Conservation (phyloP, 2,113 vertebrate genomes). For the Clarias magur region DNA sequence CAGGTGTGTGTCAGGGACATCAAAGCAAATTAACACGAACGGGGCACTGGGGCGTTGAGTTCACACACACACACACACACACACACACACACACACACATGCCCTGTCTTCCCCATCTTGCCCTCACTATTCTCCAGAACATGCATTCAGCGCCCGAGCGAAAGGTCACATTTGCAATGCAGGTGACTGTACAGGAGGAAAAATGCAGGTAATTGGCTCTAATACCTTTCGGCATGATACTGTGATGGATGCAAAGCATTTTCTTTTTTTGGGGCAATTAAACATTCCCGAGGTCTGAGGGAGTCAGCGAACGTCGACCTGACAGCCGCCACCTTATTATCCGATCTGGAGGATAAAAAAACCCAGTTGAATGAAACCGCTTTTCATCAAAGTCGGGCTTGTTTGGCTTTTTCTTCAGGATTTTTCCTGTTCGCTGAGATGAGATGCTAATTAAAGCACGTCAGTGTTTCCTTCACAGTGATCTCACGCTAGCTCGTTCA, state of each 20-base stretch:
- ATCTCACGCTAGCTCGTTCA: not conserved
- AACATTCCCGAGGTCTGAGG: constrained; percentile 73
- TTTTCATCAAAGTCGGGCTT: constrained; percentile 48
- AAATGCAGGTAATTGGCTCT: constrained; percentile 89
- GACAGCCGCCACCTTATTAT: constrained; percentile 45
- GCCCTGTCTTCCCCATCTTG: constrained; percentile 60
- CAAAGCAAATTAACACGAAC: constrained; percentile 19
- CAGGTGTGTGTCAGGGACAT: constrained; percentile 9
- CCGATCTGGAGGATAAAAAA: constrained; percentile 38
- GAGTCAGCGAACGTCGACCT: constrained; percentile 45
- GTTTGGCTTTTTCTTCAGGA: constrained; percentile 31
- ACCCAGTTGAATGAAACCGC: constrained; percentile 26
- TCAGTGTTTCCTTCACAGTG: constrained; percentile 28
- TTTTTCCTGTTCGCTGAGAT: constrained; percentile 26
- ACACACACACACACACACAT: constrained; percentile 17
- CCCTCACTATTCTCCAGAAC: constrained; percentile 77
- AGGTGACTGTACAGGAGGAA: constrained; percentile 76
- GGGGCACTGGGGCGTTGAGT: not conserved
- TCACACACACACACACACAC: constrained; percentile 3
- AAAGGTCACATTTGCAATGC: constrained; percentile 99
- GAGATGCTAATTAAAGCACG: constrained; percentile 32
- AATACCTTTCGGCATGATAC: constrained; percentile 81
- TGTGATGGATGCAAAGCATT: constrained; percentile 81
- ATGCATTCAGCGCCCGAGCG: constrained; percentile 84
- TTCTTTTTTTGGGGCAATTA: constrained; percentile 84